Conservation (phyloP, 2,888 invertebrate species). For the Agrotis exclamationis region DNA sequence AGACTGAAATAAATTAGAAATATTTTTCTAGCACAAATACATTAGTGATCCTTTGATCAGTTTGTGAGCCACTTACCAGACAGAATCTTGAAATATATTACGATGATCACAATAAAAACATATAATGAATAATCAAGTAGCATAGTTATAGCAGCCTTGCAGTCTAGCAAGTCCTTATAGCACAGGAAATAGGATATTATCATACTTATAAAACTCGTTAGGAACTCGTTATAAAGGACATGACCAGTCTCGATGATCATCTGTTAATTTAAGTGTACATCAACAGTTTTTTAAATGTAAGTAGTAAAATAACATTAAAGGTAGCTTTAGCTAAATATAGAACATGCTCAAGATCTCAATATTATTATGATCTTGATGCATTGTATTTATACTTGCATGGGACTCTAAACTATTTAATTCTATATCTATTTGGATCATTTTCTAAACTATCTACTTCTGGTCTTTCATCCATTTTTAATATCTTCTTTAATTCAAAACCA, state of each 20-base stretch:
- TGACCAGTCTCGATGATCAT: neutral
- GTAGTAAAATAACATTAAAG: neutral
- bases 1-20: neutral
- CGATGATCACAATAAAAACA: neutral
- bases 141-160: neutral
- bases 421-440: too few species aligned
- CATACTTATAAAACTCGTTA: constrained; percentile 33
- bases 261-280: constrained; percentile 10
- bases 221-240: constrained; percentile 27
- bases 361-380: too few species aligned
- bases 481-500: neutral
- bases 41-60: neutral
- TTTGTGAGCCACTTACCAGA: neutral
- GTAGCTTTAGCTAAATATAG: neutral
- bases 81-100: neutral
- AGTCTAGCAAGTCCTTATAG: constrained; percentile 8
- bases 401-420: too few species aligned
- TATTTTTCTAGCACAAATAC: neutral
- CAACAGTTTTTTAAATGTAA: neutral
- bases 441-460: neutral
- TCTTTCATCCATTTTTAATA: neutral
- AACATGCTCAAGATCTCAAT: too few species aligned
- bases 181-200: constrained; percentile 32
- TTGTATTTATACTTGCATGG: too few species aligned
- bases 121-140: neutral